These are phyloP conservation scores for Magallana angulata DNA, from an alignment of 1,140 invertebrate genomes.

Conservation along the genomic window DNA sequence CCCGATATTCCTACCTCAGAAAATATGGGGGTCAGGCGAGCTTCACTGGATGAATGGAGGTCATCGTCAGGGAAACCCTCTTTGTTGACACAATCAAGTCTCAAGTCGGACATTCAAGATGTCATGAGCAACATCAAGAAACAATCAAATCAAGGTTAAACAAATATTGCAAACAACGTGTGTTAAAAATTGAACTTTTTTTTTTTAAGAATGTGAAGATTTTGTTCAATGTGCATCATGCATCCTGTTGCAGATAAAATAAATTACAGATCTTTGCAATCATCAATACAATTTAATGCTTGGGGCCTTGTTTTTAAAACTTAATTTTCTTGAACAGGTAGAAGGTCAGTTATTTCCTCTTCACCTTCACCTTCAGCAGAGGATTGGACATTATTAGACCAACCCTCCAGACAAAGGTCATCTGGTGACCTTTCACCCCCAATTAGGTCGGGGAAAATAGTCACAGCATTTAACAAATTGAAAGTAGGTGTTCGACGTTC, in stretches of 20 bases:
- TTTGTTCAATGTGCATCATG: too few relatives aligned
- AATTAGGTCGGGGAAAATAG: constrained; percentile 36
- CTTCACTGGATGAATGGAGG: constrained; percentile 10
- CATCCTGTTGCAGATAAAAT: too few relatives aligned
- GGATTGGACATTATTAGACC: constrained; percentile 58
- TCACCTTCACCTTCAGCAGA: constrained; percentile 51
- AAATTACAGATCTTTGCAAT: too few relatives aligned
- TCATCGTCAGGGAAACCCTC: constrained; percentile 22
- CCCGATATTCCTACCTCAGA: constrained; percentile 25
- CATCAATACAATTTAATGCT: too few relatives aligned
- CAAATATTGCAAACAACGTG: too few relatives aligned
- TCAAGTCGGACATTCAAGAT: constrained; percentile 54
- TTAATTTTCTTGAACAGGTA: neutral
- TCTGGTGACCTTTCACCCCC: constrained; percentile 31
- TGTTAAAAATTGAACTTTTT: too few relatives aligned
- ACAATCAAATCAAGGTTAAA: constrained; percentile 15
- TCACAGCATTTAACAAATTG: constrained; percentile 47
- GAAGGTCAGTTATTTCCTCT: neutral
- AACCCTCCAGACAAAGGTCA: neutral
- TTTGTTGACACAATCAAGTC: constrained; percentile 59
- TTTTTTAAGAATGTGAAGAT: too few relatives aligned
- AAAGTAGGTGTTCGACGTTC: constrained; percentile 20
- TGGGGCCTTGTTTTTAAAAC: too few relatives aligned
- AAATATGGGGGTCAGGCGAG: constrained; percentile 18
- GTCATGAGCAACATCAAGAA: constrained; percentile 53